Conservation (phyloP, 2,888 invertebrate genomes). For the Crepidodera aurea region DNA sequence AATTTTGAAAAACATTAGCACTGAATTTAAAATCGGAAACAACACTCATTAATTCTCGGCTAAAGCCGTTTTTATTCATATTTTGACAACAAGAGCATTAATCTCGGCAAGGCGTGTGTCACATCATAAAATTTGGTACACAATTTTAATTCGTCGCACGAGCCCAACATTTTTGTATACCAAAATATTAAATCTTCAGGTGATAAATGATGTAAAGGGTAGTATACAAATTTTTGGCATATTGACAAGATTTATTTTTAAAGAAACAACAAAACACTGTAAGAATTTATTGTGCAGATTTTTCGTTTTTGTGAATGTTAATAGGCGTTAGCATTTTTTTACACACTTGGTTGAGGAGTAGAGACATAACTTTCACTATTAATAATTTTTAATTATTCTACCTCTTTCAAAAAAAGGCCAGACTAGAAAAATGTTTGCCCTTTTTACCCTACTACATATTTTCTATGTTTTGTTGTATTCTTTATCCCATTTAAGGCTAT, state of each 20-base stretch:
- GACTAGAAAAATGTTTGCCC: no score
- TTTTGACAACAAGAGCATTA: background rate
- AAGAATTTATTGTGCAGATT: background rate
- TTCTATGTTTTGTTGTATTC: no score
- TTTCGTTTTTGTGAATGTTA: background rate
- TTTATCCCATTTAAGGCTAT: no score
- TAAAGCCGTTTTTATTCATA: background rate
- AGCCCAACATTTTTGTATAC: background rate
- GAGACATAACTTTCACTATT: no score
- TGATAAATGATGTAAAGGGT: background rate
- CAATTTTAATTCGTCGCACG: slow-evolving; percentile 4
- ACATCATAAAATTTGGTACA: background rate
- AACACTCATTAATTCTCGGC: background rate
- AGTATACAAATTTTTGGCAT: slow-evolving; percentile 4
- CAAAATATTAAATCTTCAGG: background rate
- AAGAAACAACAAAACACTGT: background rate
- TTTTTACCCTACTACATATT: no score
- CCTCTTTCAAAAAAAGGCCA: no score
- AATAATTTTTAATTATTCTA: no score
- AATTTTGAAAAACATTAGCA: no score
- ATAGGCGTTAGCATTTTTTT: background rate
- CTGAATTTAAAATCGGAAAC: no score
- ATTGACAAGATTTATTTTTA: background rate
- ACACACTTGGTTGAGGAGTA: no score
- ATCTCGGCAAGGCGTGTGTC: background rate